Evolutionary conservation across 1,140 invertebrate species (phyloP).

Genomic region (Trichonephila clavata): DNA sequence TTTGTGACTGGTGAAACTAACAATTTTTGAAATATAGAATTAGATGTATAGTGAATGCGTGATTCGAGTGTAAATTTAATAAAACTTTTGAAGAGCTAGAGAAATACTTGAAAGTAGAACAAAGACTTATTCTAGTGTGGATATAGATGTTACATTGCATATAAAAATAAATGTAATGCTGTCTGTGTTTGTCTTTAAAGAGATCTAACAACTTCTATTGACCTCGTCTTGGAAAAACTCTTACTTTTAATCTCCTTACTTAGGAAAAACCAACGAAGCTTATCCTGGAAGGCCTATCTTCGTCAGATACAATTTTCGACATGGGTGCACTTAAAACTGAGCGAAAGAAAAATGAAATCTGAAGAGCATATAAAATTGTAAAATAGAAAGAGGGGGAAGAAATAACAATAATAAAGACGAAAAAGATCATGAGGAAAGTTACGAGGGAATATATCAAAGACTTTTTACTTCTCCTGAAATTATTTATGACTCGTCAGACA

Average conservation of each 20-base stretch:
- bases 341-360: conserved; percentile 42
- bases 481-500: conserved; percentile 29
- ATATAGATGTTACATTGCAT: not conserved
- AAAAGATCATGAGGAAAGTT: not conserved
- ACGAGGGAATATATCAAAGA: conserved; percentile 6
- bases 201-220: not conserved
- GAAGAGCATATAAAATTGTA: conserved; percentile 28
- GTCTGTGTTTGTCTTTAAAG: not conserved
- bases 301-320: conserved; percentile 52
- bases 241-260: conserved; percentile 56
- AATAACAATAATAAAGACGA: not conserved
- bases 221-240: not conserved
- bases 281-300: conserved; percentile 10
- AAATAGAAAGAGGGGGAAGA: conserved; percentile 10
- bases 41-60: too few relatives aligned
- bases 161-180: conserved; percentile 9
- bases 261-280: conserved; percentile 41
- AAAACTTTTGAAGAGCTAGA: too few relatives aligned
- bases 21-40: too few relatives aligned
- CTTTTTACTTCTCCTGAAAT: conserved; percentile 50
- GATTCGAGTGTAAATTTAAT: too few relatives aligned
- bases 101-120: not conserved
- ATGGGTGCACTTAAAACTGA: conserved; percentile 50
- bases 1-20: too few relatives aligned
- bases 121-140: not conserved